These are phyloP conservation scores for Rhopilema esculentum DNA, from an alignment of 30 jellyfish, hydroid and myxozoan genomes.

Conservation along the genomic window DNA sequence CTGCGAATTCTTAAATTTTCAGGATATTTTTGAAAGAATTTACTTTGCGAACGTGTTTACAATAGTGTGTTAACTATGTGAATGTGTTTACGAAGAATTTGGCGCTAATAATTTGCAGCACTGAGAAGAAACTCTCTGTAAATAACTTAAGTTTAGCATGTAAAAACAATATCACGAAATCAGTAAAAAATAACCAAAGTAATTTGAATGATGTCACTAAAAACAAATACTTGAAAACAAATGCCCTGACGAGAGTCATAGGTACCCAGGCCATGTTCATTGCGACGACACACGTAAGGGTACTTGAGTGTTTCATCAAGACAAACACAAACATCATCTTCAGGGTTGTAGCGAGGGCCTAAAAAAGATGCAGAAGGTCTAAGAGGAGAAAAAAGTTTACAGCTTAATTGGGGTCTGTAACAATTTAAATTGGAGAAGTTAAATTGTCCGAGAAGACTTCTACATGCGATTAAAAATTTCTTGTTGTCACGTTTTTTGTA, in stretches of 20 bases:
- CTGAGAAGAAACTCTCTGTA: slow-evolving; percentile 3
- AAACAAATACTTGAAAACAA: slow-evolving; percentile 35
- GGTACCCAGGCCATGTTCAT: slow-evolving; percentile 47
- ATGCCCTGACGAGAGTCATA: slow-evolving; percentile 40
- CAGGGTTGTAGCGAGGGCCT: slow-evolving; percentile 29
- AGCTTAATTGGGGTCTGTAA: too few relatives aligned
- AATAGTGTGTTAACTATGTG: not conserved
- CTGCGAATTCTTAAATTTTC: too few relatives aligned
- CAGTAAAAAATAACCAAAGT: slow-evolving; percentile 1
- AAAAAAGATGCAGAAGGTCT: not conserved
- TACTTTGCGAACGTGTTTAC: not conserved
- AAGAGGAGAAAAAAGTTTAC: too few relatives aligned
- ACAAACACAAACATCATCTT: slow-evolving; percentile 32
- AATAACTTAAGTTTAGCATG: slow-evolving; percentile 1
- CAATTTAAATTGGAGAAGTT: too few relatives aligned
- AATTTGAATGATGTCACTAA: slow-evolving; percentile 27
- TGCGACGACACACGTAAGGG: slow-evolving; percentile 42
- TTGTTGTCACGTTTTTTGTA: too few relatives aligned
- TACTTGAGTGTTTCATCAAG: slow-evolving; percentile 34
- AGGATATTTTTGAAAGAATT: not conserved
- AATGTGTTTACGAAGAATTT: not conserved
- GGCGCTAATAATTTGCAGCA: not conserved
- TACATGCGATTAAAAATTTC: too few relatives aligned
- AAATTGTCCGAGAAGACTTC: too few relatives aligned
- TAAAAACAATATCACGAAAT: not conserved